Evolutionary conservation across 2,113 vertebrate species (phyloP), one percentile per base, ranked within the genome.

Genomic region (Pantherophis guttatus): DNA sequence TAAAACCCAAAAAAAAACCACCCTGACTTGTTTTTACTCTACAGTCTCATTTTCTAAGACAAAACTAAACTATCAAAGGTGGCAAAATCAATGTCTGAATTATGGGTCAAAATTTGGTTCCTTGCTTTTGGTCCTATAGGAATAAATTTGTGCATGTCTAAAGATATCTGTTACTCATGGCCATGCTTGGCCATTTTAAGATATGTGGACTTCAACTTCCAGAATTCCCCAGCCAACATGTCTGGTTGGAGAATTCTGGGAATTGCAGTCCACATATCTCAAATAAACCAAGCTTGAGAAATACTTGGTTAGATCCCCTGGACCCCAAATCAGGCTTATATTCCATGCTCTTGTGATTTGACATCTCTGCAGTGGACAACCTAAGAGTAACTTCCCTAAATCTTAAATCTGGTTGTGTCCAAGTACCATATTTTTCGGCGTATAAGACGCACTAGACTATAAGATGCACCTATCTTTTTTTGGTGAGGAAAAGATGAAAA

Each of bases 1-100:
- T 93, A 89, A 93, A 93, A 93, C 58, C 75, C 44, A 26, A 33
- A 52, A 12, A 15, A 19, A 85, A 92, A 92, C 19, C 26, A 48
- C 2, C 39, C 24, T 19, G 53, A 6, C 87, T 29, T n/a, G 33
- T 8, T 44, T 81, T 44, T 33, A 44, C 26, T 92, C 13, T 53
- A 44, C 19, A 8, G 24, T 59, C 8, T 88, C 8, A 3, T 88
- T 26, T 23, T 4, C 50, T 33, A 57, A 23, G 70, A 53, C 29
- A 44, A 81, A 58, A 44, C 55, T 9, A 50, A 54, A 91, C 7
- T 8, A 52, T 10, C 3, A 1, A 39, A 48, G 23, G 48, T 39
- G 10, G 44, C 7, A 13, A 39, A 53, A 24, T 91, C 29, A 81
- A 29, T 10, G n/a, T 53, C 89, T 23, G 17, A 33, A 9, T n/a